Percentiles rank a stretch among this genome's conserved stretches.
These are phyloP conservation scores for Diarsia mendica DNA, from an alignment of 2,888 invertebrate species.

Conservation along the genomic window DNA sequence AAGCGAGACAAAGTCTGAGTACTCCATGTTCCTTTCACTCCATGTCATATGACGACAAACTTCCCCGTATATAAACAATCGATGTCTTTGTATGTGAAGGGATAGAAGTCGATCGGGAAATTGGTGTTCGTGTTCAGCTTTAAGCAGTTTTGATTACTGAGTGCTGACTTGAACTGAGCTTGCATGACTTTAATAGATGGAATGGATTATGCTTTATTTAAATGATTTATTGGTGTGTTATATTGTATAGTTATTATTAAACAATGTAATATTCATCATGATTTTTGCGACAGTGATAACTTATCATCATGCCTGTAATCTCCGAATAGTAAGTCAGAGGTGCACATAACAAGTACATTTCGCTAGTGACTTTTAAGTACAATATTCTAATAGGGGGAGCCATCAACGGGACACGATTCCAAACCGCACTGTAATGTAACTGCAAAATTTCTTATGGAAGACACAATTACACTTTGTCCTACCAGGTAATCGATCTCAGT, in stretches of 20 bases:
- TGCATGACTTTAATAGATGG: slow-evolving; percentile 6
- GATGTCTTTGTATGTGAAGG: slow-evolving; percentile 50
- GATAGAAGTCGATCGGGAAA: slow-evolving; percentile 60
- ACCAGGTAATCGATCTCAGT: too few species aligned
- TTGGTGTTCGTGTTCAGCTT: slow-evolving; percentile 54
- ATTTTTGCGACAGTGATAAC: neutral
- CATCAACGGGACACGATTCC: too few species aligned
- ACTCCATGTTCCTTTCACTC: slow-evolving; percentile 26
- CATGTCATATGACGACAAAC: slow-evolving; percentile 34
- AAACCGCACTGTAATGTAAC: too few species aligned
- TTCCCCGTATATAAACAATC: slow-evolving; percentile 65
- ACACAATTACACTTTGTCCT: too few species aligned
- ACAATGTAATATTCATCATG: neutral
- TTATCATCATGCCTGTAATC: too few species aligned
- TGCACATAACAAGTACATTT: too few species aligned
- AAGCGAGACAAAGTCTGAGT: neutral
- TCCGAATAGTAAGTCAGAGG: too few species aligned
- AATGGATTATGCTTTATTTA: neutral
- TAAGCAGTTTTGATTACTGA: slow-evolving; percentile 56
- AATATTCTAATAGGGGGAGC: too few species aligned
- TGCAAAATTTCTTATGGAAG: too few species aligned
- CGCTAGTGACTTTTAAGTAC: too few species aligned
- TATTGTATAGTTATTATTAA: neutral
- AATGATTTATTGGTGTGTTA: neutral
- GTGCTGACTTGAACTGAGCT: slow-evolving; percentile 20